Evolutionary conservation across 2,888 invertebrate species (phyloP).

Genomic region (Phortica magna): DNA sequence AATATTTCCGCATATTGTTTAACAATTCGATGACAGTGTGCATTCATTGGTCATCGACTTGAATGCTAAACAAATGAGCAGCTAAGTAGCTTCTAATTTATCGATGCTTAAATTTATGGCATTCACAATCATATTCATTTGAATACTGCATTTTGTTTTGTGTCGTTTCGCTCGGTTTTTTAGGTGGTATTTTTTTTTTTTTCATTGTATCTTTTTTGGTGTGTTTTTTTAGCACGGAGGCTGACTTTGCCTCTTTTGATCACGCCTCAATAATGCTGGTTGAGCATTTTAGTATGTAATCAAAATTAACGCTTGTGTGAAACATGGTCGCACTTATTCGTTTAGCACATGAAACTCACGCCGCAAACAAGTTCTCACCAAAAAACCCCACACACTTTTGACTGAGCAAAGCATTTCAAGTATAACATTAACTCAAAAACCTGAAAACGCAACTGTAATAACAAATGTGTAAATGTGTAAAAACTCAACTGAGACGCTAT

Average conservation of each 20-base stretch:
- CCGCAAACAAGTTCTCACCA: no score
- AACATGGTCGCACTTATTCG: no score
- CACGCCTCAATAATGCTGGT: neutral
- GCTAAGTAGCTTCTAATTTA: slow-evolving; percentile 67
- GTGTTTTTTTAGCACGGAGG: neutral
- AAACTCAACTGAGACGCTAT: slow-evolving; percentile 43
- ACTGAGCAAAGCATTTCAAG: no score
- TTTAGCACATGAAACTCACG: no score
- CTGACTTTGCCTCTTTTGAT: neutral
- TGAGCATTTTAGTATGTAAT: neutral
- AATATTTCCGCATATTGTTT: slow-evolving; percentile 67
- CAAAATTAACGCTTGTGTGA: no score
- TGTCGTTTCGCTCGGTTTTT: neutral
- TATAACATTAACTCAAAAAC: neutral
- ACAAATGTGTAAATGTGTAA: slow-evolving; percentile 52
- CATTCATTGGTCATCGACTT: slow-evolving; percentile 39
- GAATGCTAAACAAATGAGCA: slow-evolving; percentile 37
- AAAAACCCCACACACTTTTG: no score
- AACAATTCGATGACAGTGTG: slow-evolving; percentile 58
- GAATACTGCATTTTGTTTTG: slow-evolving; percentile 10
- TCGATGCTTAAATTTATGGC: slow-evolving; percentile 47
- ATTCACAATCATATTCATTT: neutral
- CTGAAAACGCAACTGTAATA: slow-evolving; percentile 51
- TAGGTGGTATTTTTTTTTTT: neutral
- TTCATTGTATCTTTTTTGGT: neutral